Conservation (phyloP, 2,888 invertebrate species). For the Aspidiotus destructor region DNA sequence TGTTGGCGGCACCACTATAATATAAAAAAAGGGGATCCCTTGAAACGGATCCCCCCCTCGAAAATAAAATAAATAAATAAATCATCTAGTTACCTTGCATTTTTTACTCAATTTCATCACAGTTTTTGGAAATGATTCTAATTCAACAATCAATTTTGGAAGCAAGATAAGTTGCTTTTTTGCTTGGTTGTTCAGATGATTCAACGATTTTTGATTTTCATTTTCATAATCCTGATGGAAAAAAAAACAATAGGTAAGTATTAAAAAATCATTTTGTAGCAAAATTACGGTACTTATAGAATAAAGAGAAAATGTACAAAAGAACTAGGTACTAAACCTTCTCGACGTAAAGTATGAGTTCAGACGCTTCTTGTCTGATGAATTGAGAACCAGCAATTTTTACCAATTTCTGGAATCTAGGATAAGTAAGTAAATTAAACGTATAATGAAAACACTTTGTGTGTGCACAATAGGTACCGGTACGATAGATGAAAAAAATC, state of each 20-base stretch:
- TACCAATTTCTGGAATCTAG: slow-evolving; percentile 38
- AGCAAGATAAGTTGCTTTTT: slow-evolving; percentile 49
- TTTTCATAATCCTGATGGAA: slow-evolving; percentile 33
- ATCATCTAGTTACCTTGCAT: slow-evolving; percentile 37
- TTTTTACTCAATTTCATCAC: slow-evolving; percentile 38
- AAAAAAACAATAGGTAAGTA: not conserved
- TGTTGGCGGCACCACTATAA: no score
- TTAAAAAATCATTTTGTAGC: not conserved
- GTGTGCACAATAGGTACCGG: not conserved
- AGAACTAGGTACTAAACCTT: slow-evolving; percentile 34
- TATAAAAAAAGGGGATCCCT: no score
- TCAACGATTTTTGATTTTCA: slow-evolving; percentile 40
- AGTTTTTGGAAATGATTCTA: slow-evolving; percentile 49
- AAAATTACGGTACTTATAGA: not conserved
- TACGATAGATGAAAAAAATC: slow-evolving; percentile 3
- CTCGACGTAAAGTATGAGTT: slow-evolving; percentile 39
- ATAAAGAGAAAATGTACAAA: not conserved
- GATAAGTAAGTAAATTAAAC: slow-evolving; percentile 20
- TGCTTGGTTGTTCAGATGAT: slow-evolving; percentile 40
- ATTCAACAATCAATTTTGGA: slow-evolving; percentile 55
- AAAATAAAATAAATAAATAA: no score
- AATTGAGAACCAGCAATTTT: slow-evolving; percentile 39
- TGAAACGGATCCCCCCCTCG: no score
- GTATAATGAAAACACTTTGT: not conserved
- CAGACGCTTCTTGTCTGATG: slow-evolving; percentile 37